phyloP scores from a whole-genome alignment of 2,113 vertebrate species.

The Shinisaurus crocodilurus region DNA sequence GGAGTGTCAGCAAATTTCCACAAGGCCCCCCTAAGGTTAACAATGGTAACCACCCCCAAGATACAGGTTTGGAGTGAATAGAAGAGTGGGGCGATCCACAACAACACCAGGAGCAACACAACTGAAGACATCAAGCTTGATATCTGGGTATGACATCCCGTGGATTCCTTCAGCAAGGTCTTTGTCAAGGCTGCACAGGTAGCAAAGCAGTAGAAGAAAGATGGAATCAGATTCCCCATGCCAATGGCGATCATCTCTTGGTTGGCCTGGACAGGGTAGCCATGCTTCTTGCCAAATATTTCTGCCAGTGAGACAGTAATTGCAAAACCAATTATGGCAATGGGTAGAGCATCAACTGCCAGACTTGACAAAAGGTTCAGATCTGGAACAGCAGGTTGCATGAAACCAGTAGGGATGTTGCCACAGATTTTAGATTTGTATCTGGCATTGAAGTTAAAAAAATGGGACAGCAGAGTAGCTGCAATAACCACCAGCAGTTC shows the following conservation, averaged over 20 bases:
- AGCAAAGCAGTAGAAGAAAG: conserved; percentile 75
- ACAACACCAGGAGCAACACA: conserved; percentile 72
- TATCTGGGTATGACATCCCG: conserved; percentile 64
- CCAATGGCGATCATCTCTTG: conserved; percentile 77
- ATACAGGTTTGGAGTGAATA: conserved; percentile 76
- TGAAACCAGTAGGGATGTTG: conserved; percentile 71
- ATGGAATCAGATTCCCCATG: conserved; percentile 71
- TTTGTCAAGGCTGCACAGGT: conserved; percentile 71
- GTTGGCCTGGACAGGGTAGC: conserved; percentile 65
- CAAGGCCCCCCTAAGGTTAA: conserved; percentile 85
- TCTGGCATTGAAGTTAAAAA: conserved; percentile 38
- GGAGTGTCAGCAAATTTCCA: conserved; percentile 79
- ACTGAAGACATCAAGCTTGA: conserved; percentile 67
- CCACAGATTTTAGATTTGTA: conserved; percentile 66
- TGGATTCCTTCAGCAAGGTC: conserved; percentile 74
- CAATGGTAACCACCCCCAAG: conserved; percentile 86
- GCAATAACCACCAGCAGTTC: conserved; percentile 70
- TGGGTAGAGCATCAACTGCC: conserved; percentile 70
- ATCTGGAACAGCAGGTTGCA: conserved; percentile 60
- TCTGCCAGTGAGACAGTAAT: conserved; percentile 70
- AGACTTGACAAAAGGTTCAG: conserved; percentile 65
- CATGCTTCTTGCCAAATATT: conserved; percentile 74
- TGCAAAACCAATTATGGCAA: conserved; percentile 71
- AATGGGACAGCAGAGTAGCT: conserved; percentile 62
- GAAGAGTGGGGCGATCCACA: conserved; percentile 71